Base-by-base conservation (phyloP, 2,797 vertebrate species). In the Aldrovandia affinis region DNA sequence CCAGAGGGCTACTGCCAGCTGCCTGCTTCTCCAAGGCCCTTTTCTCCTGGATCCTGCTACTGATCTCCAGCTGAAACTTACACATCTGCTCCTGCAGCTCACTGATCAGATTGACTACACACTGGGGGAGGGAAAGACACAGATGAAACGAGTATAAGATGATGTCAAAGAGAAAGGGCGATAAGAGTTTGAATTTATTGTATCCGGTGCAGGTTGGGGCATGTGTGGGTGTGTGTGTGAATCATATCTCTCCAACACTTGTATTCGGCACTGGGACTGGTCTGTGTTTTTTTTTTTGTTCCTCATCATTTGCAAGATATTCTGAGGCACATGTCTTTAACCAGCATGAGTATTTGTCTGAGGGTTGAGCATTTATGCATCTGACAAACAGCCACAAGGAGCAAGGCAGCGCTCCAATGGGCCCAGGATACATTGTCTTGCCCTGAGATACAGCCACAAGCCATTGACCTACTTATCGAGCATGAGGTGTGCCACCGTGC, bases 71-170 rank as follows among this genome's bases (percentile, higher is more conserved):
- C 94, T 99, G 98, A 92, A 99, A 97, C 95, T 93, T 98, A 96
- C 97, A 98, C 98, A 99, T 99, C 96, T 99, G 97, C 91, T 98
- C 98, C 95, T 99, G 98, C 42, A 99, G 98, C 91, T 99, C 98
- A 95, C 97, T 99, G 95, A 99, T 99, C 94, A 98, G 94, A 93
- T 99, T 99, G 93, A 99, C 97, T 96, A 99, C 97, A 85, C 96
- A 98, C 98, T 99, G 95, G 39, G 90, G 91, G 92, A 87, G 91
- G 63, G 85, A 82, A 47, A 83, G 30, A 81, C 54, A 80, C 5
- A 83, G 68, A 65, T 39, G 50, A 65, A 52, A 57, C 15, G 36
- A 55, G 10, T 63, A 47, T 30, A 84, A 68, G 85, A 18, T 82
- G 39, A 55, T 14, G 78, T 82, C 86, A 85, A 73, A 86, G 55